Evolutionary conservation across 1,140 invertebrate species (phyloP), one percentile per base, ranked within the genome.

Genomic region (Penaeus chinensis): DNA sequence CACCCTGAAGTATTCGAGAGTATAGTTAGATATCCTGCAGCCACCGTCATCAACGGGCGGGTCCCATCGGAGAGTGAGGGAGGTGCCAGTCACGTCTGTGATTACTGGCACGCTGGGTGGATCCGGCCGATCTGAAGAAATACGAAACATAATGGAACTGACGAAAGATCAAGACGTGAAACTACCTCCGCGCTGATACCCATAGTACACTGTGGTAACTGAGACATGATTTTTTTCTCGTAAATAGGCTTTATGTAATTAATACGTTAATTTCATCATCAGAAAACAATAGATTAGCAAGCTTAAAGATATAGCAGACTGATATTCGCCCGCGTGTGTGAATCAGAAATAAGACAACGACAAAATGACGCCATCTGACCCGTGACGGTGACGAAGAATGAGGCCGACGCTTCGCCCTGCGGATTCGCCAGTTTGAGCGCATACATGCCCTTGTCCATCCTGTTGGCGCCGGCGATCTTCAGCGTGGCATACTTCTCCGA

Each of bases 31-130:
- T 84, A 99, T 96, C 91, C 97, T 96, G 91, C 96, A 97, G 20
- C 98, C 98, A 13, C 98, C 98, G 91, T 99, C 98, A 91, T 98
- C 97, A 16, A 96, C 94, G 0, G 98, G 98, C 37, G 96, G 94
- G 42, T 95, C 94, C 98, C 98, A 99, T 18, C 95, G 94, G 16
- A 99, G 92, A 0, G 96, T 97, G 3, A 98, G 63, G 60, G 89
- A 86, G 5, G 82, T 87, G 24, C 89, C 89, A 3, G 95, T 93
- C 54, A 95, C 95, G 93, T 95, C 94, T 0, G 94, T 94, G 4
- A 97, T 95, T 60, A 95, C 93, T 1, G 97, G 96, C 90, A 95
- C 95, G 74, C 95, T 95, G 2, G 98, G 98, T 0, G 96, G 94
- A 87, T 95, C 95, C 20, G 98, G 98, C 84, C 96, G 94, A 92